Conservation (phyloP, 1,140 invertebrate genomes). For the Bombus terrestris region DNA sequence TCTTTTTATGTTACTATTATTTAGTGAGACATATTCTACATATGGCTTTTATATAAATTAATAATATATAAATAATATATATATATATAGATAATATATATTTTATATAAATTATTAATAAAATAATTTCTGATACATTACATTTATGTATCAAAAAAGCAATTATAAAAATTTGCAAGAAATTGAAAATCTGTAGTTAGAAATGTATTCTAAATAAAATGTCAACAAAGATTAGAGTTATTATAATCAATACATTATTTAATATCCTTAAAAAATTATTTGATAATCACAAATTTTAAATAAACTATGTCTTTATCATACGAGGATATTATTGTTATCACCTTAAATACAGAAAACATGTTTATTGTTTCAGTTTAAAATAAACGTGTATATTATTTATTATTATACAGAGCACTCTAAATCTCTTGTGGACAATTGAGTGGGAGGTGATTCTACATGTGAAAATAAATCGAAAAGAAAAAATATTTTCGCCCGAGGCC, state of each 20-base stretch:
- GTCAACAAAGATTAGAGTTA: not conserved
- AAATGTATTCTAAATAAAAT: not conserved
- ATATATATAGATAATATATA: no score
- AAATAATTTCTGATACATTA: not conserved
- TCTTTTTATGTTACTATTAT: not conserved
- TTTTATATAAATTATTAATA: not conserved
- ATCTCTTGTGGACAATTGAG: no score
- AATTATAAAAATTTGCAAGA: not conserved
- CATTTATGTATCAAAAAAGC: conserved; percentile 19
- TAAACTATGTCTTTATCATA: not conserved
- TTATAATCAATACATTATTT: conserved; percentile 13
- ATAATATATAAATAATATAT: no score
- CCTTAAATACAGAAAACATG: not conserved
- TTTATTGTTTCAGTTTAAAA: not conserved
- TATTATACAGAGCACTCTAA: not conserved
- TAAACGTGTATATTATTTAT: not conserved
- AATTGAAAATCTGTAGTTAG: no score
- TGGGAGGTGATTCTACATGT: no score
- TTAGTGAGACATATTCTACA: not conserved
- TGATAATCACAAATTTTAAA: not conserved
- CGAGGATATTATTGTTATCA: not conserved
- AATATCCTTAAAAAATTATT: conserved; percentile 1
- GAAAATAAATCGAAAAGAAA: no score
- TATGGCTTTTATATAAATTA: not conserved
- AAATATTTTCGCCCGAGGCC: no score